Base-by-base conservation (phyloP, 2,888 invertebrate species). In the Tetramorium bicarinatum region DNA sequence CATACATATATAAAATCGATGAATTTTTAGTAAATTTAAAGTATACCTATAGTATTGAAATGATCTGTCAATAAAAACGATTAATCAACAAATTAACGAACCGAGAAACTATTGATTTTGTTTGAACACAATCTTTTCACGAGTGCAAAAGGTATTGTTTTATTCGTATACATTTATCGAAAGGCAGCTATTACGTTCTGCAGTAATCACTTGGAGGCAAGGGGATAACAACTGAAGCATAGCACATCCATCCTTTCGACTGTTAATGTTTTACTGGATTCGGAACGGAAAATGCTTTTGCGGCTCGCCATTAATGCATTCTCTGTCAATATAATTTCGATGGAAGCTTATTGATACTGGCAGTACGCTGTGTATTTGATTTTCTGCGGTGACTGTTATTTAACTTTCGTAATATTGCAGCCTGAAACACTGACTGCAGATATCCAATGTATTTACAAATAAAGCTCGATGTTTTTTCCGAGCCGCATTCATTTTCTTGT, bases 311-410 rank as follows among this genome's bases (percentile, higher is more conserved):
- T 79, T 18, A 59, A 59, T 34, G 59, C 34, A 64, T 80, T 79
- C 59, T 71, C 69, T 71, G 79, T 80, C 79, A 71, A 80, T 80
- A 71, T 80, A 71, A 80, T 80, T 80, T 80, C 47, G 79, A 71
- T 59, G 52, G 71, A n/a, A 38, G 71, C 71, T 80, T 80, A 80
- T 80, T 72, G 71, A 38, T 21, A 38, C 71, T 59, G 71, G 49
- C 71, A 59, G 15, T 71, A 47, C 15, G 15, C 21, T 44, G 34
- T 69, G 71, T 79, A 44, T 80, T 80, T 80, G 71, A 80, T 80
- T 80, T 80, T 71, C 79, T 80, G 54, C 25, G 72, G 79, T 38
- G 25, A 59, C 47, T 71, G 59, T 80, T 80, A 80, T 80, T 80
- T 80, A 72, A 80, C 71, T 71, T 80, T 71, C 79, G 59, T 71